Percentiles rank a stretch among this genome's conserved stretches.
These are phyloP conservation scores for Diabrotica undecimpunctata DNA, from an alignment of 1,140 invertebrate species.

Conservation along the genomic window DNA sequence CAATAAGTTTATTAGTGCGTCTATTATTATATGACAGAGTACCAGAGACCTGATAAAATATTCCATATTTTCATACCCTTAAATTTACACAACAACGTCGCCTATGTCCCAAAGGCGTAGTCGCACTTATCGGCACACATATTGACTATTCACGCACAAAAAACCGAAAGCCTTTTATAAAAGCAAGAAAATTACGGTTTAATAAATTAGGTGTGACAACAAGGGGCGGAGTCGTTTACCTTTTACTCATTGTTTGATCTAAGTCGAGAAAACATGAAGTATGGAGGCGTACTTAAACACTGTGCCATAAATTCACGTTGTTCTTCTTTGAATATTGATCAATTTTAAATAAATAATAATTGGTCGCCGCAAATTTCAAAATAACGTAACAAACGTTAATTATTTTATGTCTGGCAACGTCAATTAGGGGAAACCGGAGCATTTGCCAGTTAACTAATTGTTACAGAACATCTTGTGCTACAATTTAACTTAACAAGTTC, in stretches of 20 bases:
- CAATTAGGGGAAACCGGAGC: no score
- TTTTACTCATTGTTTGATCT: slow-evolving; percentile 2
- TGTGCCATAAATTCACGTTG: not conserved
- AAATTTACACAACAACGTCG: no score
- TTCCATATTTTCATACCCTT: no score
- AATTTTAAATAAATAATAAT: not conserved
- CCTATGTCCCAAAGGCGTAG: not conserved
- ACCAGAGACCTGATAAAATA: no score
- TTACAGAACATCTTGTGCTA: no score
- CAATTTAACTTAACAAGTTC: no score
- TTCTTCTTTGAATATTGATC: slow-evolving; percentile 2
- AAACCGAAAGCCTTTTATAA: not conserved
- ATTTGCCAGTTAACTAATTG: no score
- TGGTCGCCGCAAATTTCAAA: not conserved
- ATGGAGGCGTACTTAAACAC: slow-evolving; percentile 1
- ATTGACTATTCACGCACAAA: not conserved
- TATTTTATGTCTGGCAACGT: no score
- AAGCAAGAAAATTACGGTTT: slow-evolving; percentile 1
- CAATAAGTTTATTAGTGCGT: no score
- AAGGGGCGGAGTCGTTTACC: slow-evolving; percentile 1
- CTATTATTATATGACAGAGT: no score
- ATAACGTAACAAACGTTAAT: not conserved
- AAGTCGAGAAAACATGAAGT: slow-evolving; percentile 2
- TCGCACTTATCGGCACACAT: not conserved
- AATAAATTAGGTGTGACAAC: slow-evolving; percentile 2